Evolutionary conservation across 2,113 vertebrate species (phyloP), one percentile per base, ranked within the genome.

Genomic region (Clarias batrachus): DNA sequence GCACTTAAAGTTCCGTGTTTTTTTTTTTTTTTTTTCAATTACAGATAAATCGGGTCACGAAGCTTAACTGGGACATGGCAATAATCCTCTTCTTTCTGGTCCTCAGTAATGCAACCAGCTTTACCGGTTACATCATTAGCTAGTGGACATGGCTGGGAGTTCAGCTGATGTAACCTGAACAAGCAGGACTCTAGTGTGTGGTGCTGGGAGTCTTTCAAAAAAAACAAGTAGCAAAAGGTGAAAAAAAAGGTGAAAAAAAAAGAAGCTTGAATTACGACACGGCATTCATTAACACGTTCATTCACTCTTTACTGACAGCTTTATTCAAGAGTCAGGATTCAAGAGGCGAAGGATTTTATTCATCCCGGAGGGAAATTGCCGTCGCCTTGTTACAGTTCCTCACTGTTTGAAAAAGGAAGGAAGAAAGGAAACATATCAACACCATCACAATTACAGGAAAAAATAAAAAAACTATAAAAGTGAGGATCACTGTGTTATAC

Each of bases 61-160:
- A 82, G 63, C 79, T 89, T 77, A 90, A 90, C 89, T 85, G 89
- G 90, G 92, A 92, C 90, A 87, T 86, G 85, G 91, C 88, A 88
- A 90, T 94, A 93, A 95, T 94, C 93, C 85, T 87, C 81, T 92
- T 94, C 33, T 93, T 93, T 94, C 86, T 92, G 85, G 85, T 88
- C 88, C 78, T 86, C 82, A 60, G 83, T 89, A 88, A 92, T 87
- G 91, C 87, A 90, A 89, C 86, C 84, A 83, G 92, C 82, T 93
- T 89, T 93, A 93, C 91, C 92, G 90, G 91, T 94, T 93, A 93
- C 92, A 91, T 93, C 90, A 94, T 92, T 90, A 89, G 90, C 89
- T 89, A 83, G 71, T 63, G 65, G 52, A 71, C 86, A 79, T 85
- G 62, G 77, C 65, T 2, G 63, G 74, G 65, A 48, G 66, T 65